A percentile compares a stretch with the other conserved stretches of the same genome.
Conservation (phyloP, 2,113 vertebrate genomes). For the Benitochromis conjunctus region DNA sequence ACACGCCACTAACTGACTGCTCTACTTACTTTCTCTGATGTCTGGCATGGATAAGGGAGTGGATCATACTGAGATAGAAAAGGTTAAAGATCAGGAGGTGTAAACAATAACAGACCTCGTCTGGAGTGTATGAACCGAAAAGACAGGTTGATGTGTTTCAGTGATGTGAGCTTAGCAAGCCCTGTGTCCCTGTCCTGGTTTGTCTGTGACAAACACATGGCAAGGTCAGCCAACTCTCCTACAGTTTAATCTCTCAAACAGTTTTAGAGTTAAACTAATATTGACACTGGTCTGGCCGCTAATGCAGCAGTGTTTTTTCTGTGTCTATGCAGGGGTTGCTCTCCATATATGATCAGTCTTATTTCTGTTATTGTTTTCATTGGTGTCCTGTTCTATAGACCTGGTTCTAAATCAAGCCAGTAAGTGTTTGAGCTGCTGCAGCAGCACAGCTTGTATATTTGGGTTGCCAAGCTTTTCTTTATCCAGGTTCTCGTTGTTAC, state of each 20-base stretch:
- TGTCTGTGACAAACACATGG: conserved; percentile 11
- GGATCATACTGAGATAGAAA: conserved; percentile 22
- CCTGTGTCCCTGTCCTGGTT: not conserved
- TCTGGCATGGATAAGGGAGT: conserved; percentile 58
- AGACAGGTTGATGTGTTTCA: not conserved
- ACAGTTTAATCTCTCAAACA: conserved; percentile 41
- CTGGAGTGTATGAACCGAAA: conserved; percentile 2
- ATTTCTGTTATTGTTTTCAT: conserved; percentile 49
- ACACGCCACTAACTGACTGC: conserved; percentile 26
- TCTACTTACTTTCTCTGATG: conserved; percentile 18
- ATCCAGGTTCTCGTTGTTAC: conserved; percentile 45
- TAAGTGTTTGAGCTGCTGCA: conserved; percentile 22
- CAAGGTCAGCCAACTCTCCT: conserved; percentile 31
- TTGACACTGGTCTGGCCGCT: conserved; percentile 44
- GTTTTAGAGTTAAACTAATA: conserved; percentile 57
- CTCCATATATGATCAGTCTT: conserved; percentile 6
- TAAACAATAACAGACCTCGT: conserved; percentile 38
- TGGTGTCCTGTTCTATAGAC: conserved; percentile 16
- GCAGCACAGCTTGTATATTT: conserved; percentile 36
- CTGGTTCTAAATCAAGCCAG: conserved; percentile 40
- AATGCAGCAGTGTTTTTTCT: conserved; percentile 25
- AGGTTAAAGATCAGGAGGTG: conserved; percentile 47
- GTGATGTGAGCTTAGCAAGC: not conserved
- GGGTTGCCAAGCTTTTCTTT: conserved; percentile 51
- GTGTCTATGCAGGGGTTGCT: not conserved